Conservation (phyloP, 1,140 invertebrate species). For the Trachelipus rathkii region DNA sequence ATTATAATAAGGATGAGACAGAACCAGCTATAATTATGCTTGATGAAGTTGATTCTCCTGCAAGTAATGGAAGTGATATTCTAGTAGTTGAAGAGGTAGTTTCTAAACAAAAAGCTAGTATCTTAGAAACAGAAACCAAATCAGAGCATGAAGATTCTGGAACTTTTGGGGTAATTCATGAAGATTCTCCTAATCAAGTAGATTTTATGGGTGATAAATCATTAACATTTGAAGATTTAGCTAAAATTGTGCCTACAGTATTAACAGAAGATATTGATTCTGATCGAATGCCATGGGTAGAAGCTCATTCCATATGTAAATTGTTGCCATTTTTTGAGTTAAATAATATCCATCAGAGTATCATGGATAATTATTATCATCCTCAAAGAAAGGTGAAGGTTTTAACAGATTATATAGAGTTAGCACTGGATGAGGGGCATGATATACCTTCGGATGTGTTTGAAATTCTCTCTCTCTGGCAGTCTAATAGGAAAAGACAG, state of each 20-base stretch:
- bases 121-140: background rate
- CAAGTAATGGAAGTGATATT: background rate
- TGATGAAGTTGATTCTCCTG: background rate
- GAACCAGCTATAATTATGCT: background rate
- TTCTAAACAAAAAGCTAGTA: background rate
- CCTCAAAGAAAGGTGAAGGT: background rate
- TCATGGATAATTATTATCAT: conserved; percentile 7
- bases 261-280: background rate
- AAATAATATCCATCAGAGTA: background rate
- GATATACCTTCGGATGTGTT: background rate
- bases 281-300: background rate
- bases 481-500: background rate
- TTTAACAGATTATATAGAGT: background rate
- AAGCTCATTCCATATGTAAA: background rate
- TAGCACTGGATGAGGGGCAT: background rate
- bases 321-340: background rate
- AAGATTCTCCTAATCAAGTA: background rate
- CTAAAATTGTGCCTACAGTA: background rate
- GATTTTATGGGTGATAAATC: background rate
- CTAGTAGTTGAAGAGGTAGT: background rate
- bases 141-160: background rate
- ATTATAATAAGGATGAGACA: background rate
- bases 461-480: background rate
- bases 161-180: background rate
- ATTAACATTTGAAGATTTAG: no score